Evolutionary conservation across 2,888 invertebrate species (phyloP).

Genomic region (Epinotia demarniana): DNA sequence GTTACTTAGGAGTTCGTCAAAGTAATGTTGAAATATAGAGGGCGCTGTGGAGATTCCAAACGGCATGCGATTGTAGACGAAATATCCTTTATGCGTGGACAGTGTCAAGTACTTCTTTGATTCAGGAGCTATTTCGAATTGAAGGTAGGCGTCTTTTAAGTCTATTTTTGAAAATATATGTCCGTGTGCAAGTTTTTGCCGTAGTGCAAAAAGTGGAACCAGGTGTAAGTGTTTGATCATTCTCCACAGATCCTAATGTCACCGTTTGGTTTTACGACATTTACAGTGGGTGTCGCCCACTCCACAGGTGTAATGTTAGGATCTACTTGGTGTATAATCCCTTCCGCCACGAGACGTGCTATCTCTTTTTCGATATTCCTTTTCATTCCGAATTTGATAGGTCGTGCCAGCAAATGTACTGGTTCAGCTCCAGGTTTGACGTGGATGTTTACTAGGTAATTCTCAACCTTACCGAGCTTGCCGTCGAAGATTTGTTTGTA

Average conservation of each 20-base stretch:
- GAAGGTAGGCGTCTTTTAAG: slow-evolving; percentile 21
- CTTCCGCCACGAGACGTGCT: slow-evolving; percentile 4
- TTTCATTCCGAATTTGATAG: slow-evolving; percentile 30
- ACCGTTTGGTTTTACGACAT: slow-evolving; percentile 25
- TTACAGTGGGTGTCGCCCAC: slow-evolving; percentile 28
- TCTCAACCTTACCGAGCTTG: slow-evolving; percentile 34
- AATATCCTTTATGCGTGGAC: slow-evolving; percentile 16
- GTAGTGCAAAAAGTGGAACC: slow-evolving; percentile 43
- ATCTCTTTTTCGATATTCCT: slow-evolving; percentile 37
- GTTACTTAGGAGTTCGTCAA: slow-evolving; percentile 32
- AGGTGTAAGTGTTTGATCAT: slow-evolving; percentile 35
- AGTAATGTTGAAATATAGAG: slow-evolving; percentile 45
- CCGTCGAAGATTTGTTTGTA: slow-evolving; percentile 30
- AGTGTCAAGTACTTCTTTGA: slow-evolving; percentile 28
- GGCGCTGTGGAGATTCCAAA: slow-evolving; percentile 43
- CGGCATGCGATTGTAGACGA: slow-evolving; percentile 37
- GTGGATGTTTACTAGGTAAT: slow-evolving; percentile 32
- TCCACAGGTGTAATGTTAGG: slow-evolving; percentile 22
- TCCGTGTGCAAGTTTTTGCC: slow-evolving; percentile 28
- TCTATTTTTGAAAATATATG: slow-evolving; percentile 25
- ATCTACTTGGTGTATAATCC: slow-evolving; percentile 10
- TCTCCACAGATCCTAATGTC: slow-evolving; percentile 38
- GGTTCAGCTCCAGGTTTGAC: slow-evolving; percentile 7
- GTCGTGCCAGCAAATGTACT: slow-evolving; percentile 8
- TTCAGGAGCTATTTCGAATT: slow-evolving; percentile 27